A percentile compares a stretch with the other conserved stretches of the same genome.
Evolutionary conservation across 2,888 invertebrate species (phyloP).

Genomic region (Melanotus villosus): DNA sequence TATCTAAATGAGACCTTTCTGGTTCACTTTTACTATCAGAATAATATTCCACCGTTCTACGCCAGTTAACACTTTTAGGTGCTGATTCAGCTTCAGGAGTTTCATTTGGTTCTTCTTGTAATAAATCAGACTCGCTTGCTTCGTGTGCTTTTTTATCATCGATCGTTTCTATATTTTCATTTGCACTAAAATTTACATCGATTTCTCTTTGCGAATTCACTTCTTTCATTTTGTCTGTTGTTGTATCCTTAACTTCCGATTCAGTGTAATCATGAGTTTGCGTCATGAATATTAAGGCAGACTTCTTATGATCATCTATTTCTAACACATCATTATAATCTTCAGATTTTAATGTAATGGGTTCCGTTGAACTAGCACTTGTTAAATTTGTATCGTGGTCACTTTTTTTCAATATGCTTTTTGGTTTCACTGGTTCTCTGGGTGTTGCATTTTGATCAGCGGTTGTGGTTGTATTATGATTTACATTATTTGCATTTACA

Average conservation of each 20-base stretch:
- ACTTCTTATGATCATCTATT: conserved; percentile 35
- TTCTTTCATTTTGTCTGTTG: background rate
- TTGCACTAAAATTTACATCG: too few relatives aligned
- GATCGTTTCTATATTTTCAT: too few relatives aligned
- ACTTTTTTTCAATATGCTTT: conserved; percentile 30
- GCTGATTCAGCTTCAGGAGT: conserved; percentile 1
- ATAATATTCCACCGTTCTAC: background rate
- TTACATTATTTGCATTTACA: background rate
- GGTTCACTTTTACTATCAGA: background rate
- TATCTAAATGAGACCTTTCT: background rate
- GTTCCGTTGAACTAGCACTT: background rate
- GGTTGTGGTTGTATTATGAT: background rate
- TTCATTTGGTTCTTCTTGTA: background rate
- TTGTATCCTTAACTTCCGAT: conserved; percentile 1
- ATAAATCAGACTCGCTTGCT: background rate
- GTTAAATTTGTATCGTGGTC: background rate
- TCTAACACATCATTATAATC: background rate
- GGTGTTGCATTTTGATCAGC: background rate
- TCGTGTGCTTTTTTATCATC: background rate
- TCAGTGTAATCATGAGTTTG: conserved; percentile 40
- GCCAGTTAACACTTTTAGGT: conserved; percentile 31
- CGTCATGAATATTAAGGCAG: conserved; percentile 49
- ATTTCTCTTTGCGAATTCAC: background rate
- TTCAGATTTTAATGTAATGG: background rate
- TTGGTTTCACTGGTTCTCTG: background rate